Conservation (phyloP, 2,888 invertebrate genomes). For the Cenopis cana region DNA sequence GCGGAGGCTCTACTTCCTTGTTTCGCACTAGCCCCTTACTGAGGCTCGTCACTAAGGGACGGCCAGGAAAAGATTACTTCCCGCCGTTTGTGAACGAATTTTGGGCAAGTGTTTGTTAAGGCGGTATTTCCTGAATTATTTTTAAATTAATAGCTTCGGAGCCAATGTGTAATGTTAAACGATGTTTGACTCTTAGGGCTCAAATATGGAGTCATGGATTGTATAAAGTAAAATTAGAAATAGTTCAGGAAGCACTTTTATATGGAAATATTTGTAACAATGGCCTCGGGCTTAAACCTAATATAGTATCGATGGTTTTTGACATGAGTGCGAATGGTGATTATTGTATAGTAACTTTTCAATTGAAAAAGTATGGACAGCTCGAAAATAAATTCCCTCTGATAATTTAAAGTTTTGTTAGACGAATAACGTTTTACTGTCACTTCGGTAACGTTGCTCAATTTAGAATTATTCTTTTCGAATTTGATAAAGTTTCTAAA, state of each 20-base stretch:
- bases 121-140: slow-evolving; percentile 25
- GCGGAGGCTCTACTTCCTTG: background rate
- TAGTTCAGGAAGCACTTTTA: slow-evolving; percentile 29
- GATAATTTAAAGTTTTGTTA: slow-evolving; percentile 46
- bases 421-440: slow-evolving; percentile 78
- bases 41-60: background rate
- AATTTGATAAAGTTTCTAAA: slow-evolving; percentile 58
- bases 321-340: background rate
- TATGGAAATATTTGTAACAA: slow-evolving; percentile 22
- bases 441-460: slow-evolving; percentile 78
- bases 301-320: slow-evolving; percentile 32
- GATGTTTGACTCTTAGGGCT: background rate
- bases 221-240: slow-evolving; percentile 1
- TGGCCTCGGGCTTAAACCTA: slow-evolving; percentile 15
- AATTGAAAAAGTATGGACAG: slow-evolving; percentile 9
- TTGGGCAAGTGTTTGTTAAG: slow-evolving; percentile 17
- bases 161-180: background rate
- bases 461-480: slow-evolving; percentile 69
- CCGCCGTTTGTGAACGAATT: slow-evolving; percentile 28
- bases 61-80: slow-evolving; percentile 7
- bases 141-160: background rate
- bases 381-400: background rate
- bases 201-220: background rate
- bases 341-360: slow-evolving; percentile 12
- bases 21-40: background rate